phyloP scores from a whole-genome alignment of 1,140 invertebrate species.

The Lucilia cuprina region DNA sequence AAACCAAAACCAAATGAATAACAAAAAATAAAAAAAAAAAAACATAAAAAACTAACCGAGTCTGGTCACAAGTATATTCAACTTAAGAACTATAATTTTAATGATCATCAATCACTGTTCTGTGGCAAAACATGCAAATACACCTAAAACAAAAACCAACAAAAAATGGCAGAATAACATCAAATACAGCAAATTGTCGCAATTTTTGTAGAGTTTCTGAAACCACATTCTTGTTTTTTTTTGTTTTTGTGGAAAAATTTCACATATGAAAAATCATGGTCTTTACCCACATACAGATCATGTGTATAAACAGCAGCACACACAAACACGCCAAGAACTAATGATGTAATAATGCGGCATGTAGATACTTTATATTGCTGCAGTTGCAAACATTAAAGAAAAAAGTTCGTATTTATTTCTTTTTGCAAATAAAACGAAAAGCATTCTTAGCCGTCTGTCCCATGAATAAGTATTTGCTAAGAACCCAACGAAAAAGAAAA shows the following conservation, averaged over 20 bases:
- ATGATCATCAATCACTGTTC: constrained; percentile 7
- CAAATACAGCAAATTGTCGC: constrained; percentile 1
- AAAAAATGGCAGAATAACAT: neutral
- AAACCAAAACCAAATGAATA: neutral
- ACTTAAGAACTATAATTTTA: neutral
- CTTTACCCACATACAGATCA: neutral
- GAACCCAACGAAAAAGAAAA: neutral
- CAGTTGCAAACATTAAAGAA: neutral
- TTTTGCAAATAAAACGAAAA: neutral
- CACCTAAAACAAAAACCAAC: neutral
- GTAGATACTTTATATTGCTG: neutral
- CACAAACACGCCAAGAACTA: neutral
- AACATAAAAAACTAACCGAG: neutral
- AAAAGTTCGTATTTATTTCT: neutral
- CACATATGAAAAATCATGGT: neutral
- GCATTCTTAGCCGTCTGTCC: constrained; percentile 5
- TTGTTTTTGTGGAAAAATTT: neutral
- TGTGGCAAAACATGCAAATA: neutral
- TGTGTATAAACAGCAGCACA: neutral
- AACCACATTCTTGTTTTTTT: neutral
- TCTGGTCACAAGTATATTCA: neutral
- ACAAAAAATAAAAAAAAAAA: too few relatives aligned
- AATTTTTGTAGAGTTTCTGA: neutral
- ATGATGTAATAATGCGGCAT: constrained; percentile 5
- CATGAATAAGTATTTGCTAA: neutral